These are phyloP conservation scores for Volucella inflata DNA, from an alignment of 2,888 invertebrate genomes.

Conservation along the genomic window DNA sequence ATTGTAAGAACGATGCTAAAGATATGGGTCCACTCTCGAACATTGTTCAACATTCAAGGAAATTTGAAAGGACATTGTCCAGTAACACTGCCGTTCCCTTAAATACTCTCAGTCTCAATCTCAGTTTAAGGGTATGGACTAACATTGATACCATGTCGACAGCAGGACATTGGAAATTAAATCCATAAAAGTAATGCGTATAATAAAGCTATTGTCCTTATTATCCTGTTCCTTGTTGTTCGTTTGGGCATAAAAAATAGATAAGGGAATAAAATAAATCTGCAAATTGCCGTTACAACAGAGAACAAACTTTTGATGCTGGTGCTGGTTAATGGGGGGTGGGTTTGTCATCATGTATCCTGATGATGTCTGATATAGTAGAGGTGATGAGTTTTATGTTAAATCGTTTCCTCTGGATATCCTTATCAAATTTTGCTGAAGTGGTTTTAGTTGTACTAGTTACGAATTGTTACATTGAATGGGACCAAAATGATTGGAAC, in stretches of 20 bases:
- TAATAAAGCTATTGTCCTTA: constrained; percentile 79
- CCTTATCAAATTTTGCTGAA: background rate
- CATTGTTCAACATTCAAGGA: constrained; percentile 77
- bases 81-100: constrained; percentile 1
- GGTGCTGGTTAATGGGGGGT: constrained; percentile 24
- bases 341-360: constrained; percentile 52
- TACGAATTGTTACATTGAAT: too few species aligned
- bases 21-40: constrained; percentile 61
- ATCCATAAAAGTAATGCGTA: constrained; percentile 80
- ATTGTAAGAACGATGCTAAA: constrained; percentile 31
- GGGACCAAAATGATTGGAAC: too few species aligned
- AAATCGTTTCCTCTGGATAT: background rate
- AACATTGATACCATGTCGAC: constrained; percentile 73
- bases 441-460: constrained; percentile 1
- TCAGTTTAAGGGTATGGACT: constrained; percentile 17
- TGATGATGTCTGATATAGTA: constrained; percentile 14
- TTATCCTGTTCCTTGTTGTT: constrained; percentile 79
- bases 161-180: constrained; percentile 81
- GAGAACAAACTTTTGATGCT: constrained; percentile 1
- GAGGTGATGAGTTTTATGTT: constrained; percentile 40
- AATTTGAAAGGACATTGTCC: constrained; percentile 82
- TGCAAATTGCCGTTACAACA: constrained; percentile 73
- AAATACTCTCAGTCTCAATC: constrained; percentile 1
- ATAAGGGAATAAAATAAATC: constrained; percentile 79
- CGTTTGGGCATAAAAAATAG: constrained; percentile 82